A percentile compares a stretch with the other conserved stretches of the same genome.
Conservation (phyloP, 2,797 vertebrate species). For the Galago senegalensis region DNA sequence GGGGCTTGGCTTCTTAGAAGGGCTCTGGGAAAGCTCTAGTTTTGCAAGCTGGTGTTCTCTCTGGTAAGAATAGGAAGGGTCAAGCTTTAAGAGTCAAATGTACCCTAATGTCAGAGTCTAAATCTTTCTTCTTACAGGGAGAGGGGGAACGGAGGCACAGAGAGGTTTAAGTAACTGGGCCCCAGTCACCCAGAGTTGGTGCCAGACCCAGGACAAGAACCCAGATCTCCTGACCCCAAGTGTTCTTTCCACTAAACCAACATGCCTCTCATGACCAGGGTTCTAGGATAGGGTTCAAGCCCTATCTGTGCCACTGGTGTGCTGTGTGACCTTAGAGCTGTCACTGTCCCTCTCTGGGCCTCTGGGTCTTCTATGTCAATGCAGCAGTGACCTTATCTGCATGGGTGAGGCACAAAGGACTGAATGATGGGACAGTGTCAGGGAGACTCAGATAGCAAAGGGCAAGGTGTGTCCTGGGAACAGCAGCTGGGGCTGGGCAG, state of each 20-base stretch:
- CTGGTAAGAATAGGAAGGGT: not conserved
- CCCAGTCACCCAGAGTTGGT: not conserved
- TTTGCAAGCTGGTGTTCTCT: not conserved
- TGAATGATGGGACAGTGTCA: not conserved
- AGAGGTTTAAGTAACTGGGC: not conserved
- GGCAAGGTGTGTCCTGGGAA: slow-evolving; percentile 44
- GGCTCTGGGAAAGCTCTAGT: not conserved
- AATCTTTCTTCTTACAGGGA: not conserved
- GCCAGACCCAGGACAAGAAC: not conserved
- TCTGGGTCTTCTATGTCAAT: not conserved
- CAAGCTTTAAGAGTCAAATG: not conserved
- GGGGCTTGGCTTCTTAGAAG: not conserved
- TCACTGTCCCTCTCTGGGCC: not conserved
- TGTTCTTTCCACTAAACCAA: not conserved
- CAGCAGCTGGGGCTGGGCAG: not conserved
- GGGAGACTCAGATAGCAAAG: not conserved
- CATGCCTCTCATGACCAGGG: not conserved
- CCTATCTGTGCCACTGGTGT: not conserved
- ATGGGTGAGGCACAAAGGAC: not conserved
- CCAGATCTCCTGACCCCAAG: not conserved
- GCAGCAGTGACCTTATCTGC: not conserved
- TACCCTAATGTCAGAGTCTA: not conserved
- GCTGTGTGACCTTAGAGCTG: not conserved
- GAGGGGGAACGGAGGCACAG: not conserved
- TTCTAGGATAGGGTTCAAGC: not conserved